phyloP scores from a whole-genome alignment of 1,140 invertebrate genomes.

The Bombus confusus region DNA sequence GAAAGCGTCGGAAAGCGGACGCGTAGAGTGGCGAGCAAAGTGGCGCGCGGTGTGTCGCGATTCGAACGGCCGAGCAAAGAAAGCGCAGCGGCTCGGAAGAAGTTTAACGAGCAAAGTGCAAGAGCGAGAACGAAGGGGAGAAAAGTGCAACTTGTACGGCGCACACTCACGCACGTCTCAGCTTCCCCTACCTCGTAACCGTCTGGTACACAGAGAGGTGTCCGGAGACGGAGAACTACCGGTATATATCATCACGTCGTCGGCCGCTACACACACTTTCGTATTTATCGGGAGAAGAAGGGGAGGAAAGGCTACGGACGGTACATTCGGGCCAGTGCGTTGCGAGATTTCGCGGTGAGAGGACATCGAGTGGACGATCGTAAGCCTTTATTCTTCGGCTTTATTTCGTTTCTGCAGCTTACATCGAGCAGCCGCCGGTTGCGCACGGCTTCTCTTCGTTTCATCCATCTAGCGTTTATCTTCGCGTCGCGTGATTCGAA shows the following conservation, averaged over 20 bases:
- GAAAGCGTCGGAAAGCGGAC: constrained; percentile 9
- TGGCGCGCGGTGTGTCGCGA: background rate
- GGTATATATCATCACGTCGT: constrained; percentile 57
- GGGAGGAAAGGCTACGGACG: constrained; percentile 70
- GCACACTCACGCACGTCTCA: constrained; percentile 50
- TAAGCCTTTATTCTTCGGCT: background rate
- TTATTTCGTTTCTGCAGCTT: background rate
- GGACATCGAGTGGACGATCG: constrained; percentile 4
- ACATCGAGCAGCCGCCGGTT: background rate
- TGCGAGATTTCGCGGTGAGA: constrained; percentile 72
- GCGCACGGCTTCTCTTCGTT: too few species aligned
- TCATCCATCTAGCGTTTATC: background rate
- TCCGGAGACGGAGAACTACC: constrained; percentile 21
- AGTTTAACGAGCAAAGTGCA: constrained; percentile 33
- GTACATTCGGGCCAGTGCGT: constrained; percentile 69
- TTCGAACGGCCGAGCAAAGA: constrained; percentile 26
- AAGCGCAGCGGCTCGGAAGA: constrained; percentile 36
- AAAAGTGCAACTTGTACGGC: constrained; percentile 44
- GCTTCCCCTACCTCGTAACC: constrained; percentile 37
- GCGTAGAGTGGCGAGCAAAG: background rate
- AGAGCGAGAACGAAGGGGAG: constrained; percentile 8
- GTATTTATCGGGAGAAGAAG: constrained; percentile 70
- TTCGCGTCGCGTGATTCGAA: background rate
- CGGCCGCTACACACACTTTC: constrained; percentile 65
- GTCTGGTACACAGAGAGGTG: constrained; percentile 27